Percentiles rank a stretch among this genome's conserved stretches.
Evolutionary conservation across 1,140 invertebrate genomes (phyloP).

Genomic region (Apis cerana): DNA sequence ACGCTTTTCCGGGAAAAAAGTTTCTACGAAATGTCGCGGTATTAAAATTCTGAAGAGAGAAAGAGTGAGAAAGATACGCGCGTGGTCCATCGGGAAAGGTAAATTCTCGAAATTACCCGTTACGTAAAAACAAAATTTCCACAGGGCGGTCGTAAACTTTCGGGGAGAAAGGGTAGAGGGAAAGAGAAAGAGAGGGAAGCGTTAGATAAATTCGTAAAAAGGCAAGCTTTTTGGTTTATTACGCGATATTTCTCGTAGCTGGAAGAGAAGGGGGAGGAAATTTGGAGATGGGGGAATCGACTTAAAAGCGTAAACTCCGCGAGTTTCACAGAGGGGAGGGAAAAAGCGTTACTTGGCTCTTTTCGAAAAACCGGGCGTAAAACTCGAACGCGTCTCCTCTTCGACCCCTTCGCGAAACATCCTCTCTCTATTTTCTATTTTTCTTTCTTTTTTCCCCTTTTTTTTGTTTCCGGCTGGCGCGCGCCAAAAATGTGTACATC

Average conservation of each 20-base stretch:
- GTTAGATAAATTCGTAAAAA: constrained; percentile 40
- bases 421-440: neutral
- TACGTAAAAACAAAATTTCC: constrained; percentile 47
- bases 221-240: constrained; percentile 47
- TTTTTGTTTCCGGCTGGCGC: constrained; percentile 13
- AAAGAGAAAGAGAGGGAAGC: neutral
- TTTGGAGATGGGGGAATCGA: neutral
- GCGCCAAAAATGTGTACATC: constrained; percentile 36
- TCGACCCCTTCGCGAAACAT: neutral
- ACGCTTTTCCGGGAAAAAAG: neutral
- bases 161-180: neutral
- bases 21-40: neutral
- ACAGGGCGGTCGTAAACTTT: constrained; percentile 22
- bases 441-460: neutral
- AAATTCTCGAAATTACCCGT: constrained; percentile 48
- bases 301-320: constrained; percentile 32
- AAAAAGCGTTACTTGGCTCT: constrained; percentile 26
- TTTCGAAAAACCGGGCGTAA: constrained; percentile 37
- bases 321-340: neutral
- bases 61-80: neutral
- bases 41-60: neutral
- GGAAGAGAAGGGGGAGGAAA: too few species aligned
- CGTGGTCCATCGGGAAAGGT: constrained; percentile 29
- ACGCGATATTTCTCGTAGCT: constrained; percentile 28
- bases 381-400: constrained; percentile 14